A percentile compares a stretch with the other conserved stretches of the same genome.
These are phyloP conservation scores for Myotis yumanensis DNA, from an alignment of 2,113 vertebrate genomes.

Conservation along the genomic window DNA sequence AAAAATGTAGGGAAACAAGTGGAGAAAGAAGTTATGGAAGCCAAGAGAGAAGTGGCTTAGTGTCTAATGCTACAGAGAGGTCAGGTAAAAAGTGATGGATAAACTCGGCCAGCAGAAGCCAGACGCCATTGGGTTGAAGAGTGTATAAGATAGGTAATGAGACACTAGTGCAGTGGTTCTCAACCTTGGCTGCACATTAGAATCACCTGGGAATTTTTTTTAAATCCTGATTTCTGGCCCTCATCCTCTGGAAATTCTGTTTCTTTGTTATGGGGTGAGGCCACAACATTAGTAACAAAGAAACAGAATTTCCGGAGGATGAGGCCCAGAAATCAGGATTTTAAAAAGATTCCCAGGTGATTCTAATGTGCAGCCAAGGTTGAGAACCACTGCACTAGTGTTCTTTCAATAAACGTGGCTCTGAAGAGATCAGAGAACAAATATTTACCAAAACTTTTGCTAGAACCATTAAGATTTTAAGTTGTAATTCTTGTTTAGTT, in stretches of 20 bases:
- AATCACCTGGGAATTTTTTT: too few species aligned
- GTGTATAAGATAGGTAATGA: neutral
- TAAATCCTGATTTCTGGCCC: too few species aligned
- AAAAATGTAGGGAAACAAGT: neutral
- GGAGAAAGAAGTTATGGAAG: neutral
- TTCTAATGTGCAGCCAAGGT: too few species aligned
- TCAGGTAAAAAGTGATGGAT: conserved; percentile 2
- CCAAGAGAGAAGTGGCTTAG: neutral
- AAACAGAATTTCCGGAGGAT: too few species aligned
- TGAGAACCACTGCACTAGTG: neutral
- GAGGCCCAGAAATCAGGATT: too few species aligned
- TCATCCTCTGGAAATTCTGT: too few species aligned
- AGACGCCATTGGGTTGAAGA: neutral
- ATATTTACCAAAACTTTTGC: conserved; percentile 26
- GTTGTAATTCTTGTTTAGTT: conserved; percentile 7
- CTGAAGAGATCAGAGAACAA: neutral
- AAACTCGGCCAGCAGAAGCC: neutral
- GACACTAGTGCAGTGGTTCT: too few species aligned
- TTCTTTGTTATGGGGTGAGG: too few species aligned
- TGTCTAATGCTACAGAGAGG: neutral
- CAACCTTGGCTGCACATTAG: too few species aligned
- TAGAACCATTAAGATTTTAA: conserved; percentile 34
- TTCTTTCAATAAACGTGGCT: conserved; percentile 18
- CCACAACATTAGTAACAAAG: too few species aligned
- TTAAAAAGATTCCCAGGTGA: too few species aligned